phyloP scores from a whole-genome alignment of 2,888 invertebrate genomes.

The Drosophila mimica region DNA sequence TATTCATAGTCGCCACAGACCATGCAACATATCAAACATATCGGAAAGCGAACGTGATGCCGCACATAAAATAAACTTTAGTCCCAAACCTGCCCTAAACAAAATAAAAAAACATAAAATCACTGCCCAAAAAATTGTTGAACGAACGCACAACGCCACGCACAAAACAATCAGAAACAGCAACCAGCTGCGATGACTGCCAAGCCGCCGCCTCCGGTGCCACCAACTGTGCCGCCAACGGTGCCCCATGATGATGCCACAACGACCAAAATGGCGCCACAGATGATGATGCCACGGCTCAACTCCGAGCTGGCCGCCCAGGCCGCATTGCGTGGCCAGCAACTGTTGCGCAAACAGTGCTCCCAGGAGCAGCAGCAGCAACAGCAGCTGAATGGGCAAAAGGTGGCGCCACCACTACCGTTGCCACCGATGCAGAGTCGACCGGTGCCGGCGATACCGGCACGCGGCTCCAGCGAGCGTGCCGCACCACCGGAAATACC shows the following conservation, averaged over 20 bases:
- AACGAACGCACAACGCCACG: constrained; percentile 40
- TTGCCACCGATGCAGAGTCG: constrained; percentile 70
- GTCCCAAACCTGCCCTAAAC: constrained; percentile 2
- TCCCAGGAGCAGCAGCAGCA: constrained; percentile 69
- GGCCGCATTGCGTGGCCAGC: constrained; percentile 84
- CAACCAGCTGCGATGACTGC: constrained; percentile 63
- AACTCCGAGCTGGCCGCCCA: constrained; percentile 85
- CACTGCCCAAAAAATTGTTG: not conserved
- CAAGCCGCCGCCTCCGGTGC: constrained; percentile 72
- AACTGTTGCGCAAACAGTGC: constrained; percentile 82
- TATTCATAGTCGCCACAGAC: constrained; percentile 21
- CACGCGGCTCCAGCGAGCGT: constrained; percentile 81
- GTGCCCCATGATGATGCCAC: constrained; percentile 49
- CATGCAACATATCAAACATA: constrained; percentile 48
- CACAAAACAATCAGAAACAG: constrained; percentile 33
- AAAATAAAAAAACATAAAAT: not conserved
- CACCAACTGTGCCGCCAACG: constrained; percentile 60
- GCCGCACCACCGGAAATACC: constrained; percentile 85
- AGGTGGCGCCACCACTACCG: constrained; percentile 69
- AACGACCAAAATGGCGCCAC: constrained; percentile 81
- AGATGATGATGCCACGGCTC: constrained; percentile 81
- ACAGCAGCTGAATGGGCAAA: constrained; percentile 36
- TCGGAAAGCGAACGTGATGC: constrained; percentile 57
- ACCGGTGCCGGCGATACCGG: constrained; percentile 84
- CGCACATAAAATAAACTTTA: constrained; percentile 48